Conservation (phyloP, 2,888 invertebrate genomes). For the Lasioglossum zephyrum region DNA sequence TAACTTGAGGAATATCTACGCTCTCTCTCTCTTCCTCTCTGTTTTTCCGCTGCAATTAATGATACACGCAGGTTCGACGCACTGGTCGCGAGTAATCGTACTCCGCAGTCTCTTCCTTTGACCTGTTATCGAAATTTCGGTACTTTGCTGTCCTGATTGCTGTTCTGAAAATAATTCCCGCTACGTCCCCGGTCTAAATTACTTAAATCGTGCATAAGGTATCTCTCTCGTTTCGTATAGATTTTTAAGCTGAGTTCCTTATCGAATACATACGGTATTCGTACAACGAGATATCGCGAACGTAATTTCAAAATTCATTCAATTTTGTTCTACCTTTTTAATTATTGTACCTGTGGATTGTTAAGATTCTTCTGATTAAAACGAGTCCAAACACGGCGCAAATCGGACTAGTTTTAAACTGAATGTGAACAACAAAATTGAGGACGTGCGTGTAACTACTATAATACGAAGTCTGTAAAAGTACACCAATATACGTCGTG, state of each 20-base stretch:
- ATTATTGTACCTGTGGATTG: background rate
- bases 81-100: background rate
- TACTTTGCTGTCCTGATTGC: background rate
- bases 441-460: background rate
- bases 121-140: background rate
- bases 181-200: background rate
- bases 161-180: background rate
- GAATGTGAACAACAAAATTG: background rate
- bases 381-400: background rate
- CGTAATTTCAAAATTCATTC: too few species aligned
- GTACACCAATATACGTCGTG: background rate
- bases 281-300: too few species aligned
- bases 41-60: conserved; percentile 11
- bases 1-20: conserved; percentile 33
- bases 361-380: background rate
- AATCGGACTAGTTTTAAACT: background rate
- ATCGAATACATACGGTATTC: too few species aligned
- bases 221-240: background rate
- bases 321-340: background rate
- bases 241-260: too few species aligned
- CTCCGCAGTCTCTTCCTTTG: background rate
- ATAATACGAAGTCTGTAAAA: background rate
- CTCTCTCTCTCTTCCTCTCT: background rate
- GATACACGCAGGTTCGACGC: background rate
- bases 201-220: background rate